phyloP scores from a whole-genome alignment of 2,113 vertebrate genomes.

The Archocentrus centrarchus region DNA sequence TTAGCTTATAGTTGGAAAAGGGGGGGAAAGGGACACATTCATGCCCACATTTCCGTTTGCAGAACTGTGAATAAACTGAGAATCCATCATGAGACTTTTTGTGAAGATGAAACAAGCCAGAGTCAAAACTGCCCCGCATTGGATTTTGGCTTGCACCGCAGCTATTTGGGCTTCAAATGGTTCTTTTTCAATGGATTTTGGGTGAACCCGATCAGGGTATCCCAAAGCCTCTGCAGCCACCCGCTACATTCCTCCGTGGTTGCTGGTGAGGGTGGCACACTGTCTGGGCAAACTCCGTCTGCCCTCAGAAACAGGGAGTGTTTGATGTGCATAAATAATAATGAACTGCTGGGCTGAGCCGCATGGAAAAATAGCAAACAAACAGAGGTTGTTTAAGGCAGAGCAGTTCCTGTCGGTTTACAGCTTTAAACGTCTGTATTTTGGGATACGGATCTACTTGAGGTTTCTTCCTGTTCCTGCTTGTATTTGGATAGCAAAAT shows the following conservation, averaged over 20 bases:
- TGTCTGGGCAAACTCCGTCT: slow-evolving; percentile 62
- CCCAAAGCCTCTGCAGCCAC: slow-evolving; percentile 52
- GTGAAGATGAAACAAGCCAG: slow-evolving; percentile 54
- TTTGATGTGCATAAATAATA: slow-evolving; percentile 81
- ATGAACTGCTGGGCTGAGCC: slow-evolving; percentile 61
- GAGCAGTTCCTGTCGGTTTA: slow-evolving; percentile 74
- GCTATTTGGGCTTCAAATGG: slow-evolving; percentile 72
- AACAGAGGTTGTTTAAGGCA: slow-evolving; percentile 75
- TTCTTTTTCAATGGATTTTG: slow-evolving; percentile 57
- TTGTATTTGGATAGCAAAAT: slow-evolving; percentile 31
- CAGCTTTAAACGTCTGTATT: slow-evolving; percentile 59
- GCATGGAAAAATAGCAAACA: slow-evolving; percentile 79
- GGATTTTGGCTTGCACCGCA: slow-evolving; percentile 62
- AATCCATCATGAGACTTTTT: slow-evolving; percentile 37
- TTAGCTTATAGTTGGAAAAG: not conserved
- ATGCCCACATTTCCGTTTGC: slow-evolving; percentile 24
- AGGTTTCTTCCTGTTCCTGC: slow-evolving; percentile 60
- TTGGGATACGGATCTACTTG: slow-evolving; percentile 55
- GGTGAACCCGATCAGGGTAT: slow-evolving; percentile 63
- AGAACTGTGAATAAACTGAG: slow-evolving; percentile 49
- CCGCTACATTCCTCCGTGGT: slow-evolving; percentile 70
- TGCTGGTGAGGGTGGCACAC: slow-evolving; percentile 60
- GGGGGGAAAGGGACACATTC: not conserved
- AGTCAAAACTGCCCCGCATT: slow-evolving; percentile 38
- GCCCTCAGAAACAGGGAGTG: slow-evolving; percentile 65